Base-by-base conservation (phyloP, 2,113 vertebrate genomes). In the Aythya baeri region DNA sequence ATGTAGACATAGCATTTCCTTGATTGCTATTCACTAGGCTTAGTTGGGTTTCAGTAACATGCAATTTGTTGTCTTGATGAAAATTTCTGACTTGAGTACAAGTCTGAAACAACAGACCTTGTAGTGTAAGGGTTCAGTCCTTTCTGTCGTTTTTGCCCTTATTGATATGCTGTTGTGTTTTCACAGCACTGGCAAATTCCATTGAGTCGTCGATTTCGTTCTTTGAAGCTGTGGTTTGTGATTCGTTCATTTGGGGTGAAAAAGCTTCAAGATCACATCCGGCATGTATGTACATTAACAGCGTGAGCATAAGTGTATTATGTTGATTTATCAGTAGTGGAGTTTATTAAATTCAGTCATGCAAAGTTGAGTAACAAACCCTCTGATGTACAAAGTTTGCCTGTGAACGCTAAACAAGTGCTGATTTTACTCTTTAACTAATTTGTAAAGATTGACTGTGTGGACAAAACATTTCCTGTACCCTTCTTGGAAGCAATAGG, bases 211-310 rank as follows among this genome's bases (percentile, higher is more conserved):
- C 98, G 99, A 11, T 99, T 99, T 89, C 99, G 99, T 57, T 99
- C 99, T 13, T 93, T 99, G 72, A 99, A 99, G 95, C 98, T 99
- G 43, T 99, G 99, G 99, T 99, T 99, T 86, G 99, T 99, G 86
- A 98, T 99, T 96, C 99, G 99, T 13, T 98, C 99, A 1, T 99
- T 99, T 36, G 99, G 99, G 11, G 98, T 99, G 97, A 99, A 98
- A 96, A 99, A 99, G 68, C 98, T 99, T 41, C 99, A 99, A 93
- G 98, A 97, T 32, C 99, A 99, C 9, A 98, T 99, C 95, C 97
- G 99, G 97, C 99, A 99, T 7, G 99, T 99, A 97, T 65, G 98
- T 98, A 83, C 76, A 43, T 52, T 50, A 54, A 17, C 73, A 44
- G 0, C 4, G n/a, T 36, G 57, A 36, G 38, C 22, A 4, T 10